Evolutionary conservation across 2,113 vertebrate species (phyloP), one percentile per base, ranked within the genome.

Genomic region (Mirza zaza): DNA sequence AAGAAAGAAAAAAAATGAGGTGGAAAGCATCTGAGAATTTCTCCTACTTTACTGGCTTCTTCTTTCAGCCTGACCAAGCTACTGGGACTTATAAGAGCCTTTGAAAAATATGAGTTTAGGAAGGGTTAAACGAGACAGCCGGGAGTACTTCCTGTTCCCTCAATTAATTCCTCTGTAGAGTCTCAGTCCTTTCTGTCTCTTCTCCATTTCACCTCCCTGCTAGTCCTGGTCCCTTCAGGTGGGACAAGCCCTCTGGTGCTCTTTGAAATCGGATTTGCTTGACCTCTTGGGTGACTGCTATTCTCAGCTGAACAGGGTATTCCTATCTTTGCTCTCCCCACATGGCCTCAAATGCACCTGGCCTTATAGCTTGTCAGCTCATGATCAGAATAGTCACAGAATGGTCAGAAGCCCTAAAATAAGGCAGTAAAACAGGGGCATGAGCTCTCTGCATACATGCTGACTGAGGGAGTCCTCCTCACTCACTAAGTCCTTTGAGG

Each of bases 251-350:
- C 42, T 18, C 57, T 36, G 52, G 36, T 42, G 48, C 57, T 55
- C 85, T 95, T 95, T 90, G 83, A 88, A 80, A 90, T 57, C 55
- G 18, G 57, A 67, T 92, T 92, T 84, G n/a, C 87, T 90, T 84
- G 68, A 92, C 93, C 68, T 92, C 48, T 42, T 39, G 50, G 20
- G 81, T 48, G 77, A 68, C 75, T 76, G 27, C 27, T 82, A 73
- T 23, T 91, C 87, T 95, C 39, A 55, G 57, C 17, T 18, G 57
- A 91, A 27, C 21, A 81, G 77, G 34, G 6, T 48, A 84, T 84
- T 93, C 77, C 50, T 81, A 13, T 52, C 34, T 96, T 70, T 67
- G 45, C 42, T 39, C 12, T 88, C 15, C 52, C 52, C 73, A 63
- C 8, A 14, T 32, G 82, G 73, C 55, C 36, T 77, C 61, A 68